Conservation (phyloP, 37 sponge, comb jelly and placozoan species). For the Cliona cf. orientalis region DNA sequence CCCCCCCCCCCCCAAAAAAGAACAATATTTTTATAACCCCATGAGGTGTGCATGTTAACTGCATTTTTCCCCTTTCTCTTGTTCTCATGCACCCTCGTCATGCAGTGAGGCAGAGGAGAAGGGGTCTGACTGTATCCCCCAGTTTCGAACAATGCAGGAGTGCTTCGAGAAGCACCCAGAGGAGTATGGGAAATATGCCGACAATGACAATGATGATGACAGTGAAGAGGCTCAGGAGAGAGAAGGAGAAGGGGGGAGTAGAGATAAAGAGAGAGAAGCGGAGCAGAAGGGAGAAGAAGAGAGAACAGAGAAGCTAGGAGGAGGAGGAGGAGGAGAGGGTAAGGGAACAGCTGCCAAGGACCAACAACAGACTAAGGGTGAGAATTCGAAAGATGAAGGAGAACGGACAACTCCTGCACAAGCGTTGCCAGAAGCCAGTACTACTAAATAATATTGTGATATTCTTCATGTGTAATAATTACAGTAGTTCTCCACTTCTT, state of each 20-base stretch:
- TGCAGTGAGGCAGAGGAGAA: conserved; percentile 81
- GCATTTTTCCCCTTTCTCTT: too few species aligned
- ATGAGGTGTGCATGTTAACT: conserved; percentile 1
- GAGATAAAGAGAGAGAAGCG: too few species aligned
- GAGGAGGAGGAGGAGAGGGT: too few species aligned
- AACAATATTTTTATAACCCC: too few species aligned
- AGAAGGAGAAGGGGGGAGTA: conserved; percentile 3
- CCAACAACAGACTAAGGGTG: background rate
- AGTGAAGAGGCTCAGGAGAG: background rate
- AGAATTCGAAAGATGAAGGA: too few species aligned
- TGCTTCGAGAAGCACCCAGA: conserved; percentile 82
- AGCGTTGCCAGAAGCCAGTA: background rate
- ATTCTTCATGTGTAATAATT: too few species aligned
- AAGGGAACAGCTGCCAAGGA: too few species aligned
- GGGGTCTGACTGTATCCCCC: conserved; percentile 80
- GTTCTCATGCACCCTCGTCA: background rate
- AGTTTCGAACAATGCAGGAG: conserved; percentile 79
- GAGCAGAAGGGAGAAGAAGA: background rate
- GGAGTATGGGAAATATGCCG: conserved; percentile 37
- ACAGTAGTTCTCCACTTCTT: too few species aligned
- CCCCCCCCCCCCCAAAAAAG: too few species aligned
- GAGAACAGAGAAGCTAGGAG: background rate
- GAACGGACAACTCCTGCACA: too few species aligned
- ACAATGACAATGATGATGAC: conserved; percentile 14
- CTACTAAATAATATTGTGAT: too few species aligned